Base-by-base conservation (phyloP, 2,113 vertebrate species). In the Ptychochromis oligacanthus region DNA sequence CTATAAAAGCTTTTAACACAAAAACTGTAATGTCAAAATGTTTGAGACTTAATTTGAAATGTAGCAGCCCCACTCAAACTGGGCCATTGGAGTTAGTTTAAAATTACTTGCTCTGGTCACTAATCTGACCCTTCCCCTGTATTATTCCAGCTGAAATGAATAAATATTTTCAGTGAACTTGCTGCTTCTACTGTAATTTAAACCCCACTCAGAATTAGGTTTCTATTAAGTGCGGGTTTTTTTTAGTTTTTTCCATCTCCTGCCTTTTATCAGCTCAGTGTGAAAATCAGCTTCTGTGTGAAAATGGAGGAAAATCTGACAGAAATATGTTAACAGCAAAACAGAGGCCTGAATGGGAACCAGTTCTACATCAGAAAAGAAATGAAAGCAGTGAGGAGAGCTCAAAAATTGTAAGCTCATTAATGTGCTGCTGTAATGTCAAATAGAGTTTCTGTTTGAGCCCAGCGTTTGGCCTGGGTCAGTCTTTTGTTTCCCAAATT, bases 321-420 rank as follows among this genome's bases (percentile, higher is more conserved):
- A 13, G 43, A 46, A 46, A 14, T 14, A 12, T 13, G 4, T 46
- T 14, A 14, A 46, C 2, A 46, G 13, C 14, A 15, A 6, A 4
- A 14, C 15, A 6, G 34, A 36, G 5, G 5, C 14, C 13, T 67
- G 64, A 15, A 1, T 46, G 64, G 64, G 40, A 67, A 67, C 22
- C 64, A 67, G 1, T 46, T 22, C 61, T 43, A 0, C 38, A 67
- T 3, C 64, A 18, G 64, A 24, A 49, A 15, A 0, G 38, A 67
- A 22, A 15, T 18, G 62, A 0, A 40, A 10, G 12, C 38, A 11
- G 10, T 12, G 11, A 11, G 38, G 38, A 40, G 38, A 49, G 46
- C 40, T 31, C 28, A 2, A 31, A n/a, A 31, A 31, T 31, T 4
- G 2, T 31, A 4, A 31, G 28, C 28, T 17, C 26, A 20, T 54